Percentiles rank a stretch among this genome's conserved stretches.
Conservation (phyloP, 2,888 invertebrate species). For the Limenitis camilla region DNA sequence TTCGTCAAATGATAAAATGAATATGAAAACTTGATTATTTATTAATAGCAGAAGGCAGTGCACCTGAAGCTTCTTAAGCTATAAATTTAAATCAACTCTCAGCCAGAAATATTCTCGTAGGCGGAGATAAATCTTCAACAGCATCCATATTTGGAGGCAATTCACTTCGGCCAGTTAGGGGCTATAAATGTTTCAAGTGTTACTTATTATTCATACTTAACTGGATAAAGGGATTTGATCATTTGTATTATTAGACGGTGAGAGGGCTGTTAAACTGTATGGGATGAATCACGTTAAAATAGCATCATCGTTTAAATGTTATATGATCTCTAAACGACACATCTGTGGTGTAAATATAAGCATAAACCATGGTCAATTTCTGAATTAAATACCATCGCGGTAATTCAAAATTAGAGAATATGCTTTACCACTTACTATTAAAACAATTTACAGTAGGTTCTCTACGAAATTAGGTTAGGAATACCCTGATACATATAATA, state of each 20-base stretch:
- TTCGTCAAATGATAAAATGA: no score
- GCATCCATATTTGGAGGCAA: conserved; percentile 23
- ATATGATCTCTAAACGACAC: no score
- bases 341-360: no score
- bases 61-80: neutral
- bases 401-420: no score
- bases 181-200: conserved; percentile 5
- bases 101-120: conserved; percentile 12
- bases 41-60: neutral
- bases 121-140: conserved; percentile 19
- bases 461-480: neutral
- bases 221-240: conserved; percentile 4
- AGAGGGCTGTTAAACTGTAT: neutral
- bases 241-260: conserved; percentile 5
- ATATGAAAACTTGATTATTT: no score
- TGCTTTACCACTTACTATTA: neutral
- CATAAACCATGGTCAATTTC: no score
- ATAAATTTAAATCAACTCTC: conserved; percentile 9
- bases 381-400: no score
- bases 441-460: neutral
- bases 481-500: neutral
- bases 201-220: conserved; percentile 10
- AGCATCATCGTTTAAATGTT: neutral
- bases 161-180: neutral
- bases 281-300: neutral